Evolutionary conservation across 1,140 invertebrate species (phyloP).

Genomic region (Colletes latitarsis): DNA sequence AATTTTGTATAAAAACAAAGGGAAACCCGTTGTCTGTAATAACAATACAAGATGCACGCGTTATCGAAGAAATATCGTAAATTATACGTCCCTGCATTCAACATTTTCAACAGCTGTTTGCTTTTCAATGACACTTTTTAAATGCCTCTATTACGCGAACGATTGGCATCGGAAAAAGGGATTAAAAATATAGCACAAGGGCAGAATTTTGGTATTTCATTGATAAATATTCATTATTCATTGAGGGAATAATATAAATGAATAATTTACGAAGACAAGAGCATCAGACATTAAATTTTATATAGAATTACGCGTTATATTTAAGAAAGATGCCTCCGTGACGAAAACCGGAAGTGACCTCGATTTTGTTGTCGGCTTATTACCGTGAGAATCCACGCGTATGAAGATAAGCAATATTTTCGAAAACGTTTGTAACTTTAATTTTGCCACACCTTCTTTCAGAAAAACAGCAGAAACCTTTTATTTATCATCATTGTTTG

Average conservation of each 20-base stretch:
- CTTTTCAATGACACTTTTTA: too few relatives aligned
- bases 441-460: neutral
- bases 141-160: too few relatives aligned
- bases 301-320: neutral
- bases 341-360: conserved; percentile 51
- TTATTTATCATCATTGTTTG: neutral
- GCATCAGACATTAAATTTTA: neutral
- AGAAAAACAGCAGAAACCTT: too few relatives aligned
- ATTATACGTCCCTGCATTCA: too few relatives aligned
- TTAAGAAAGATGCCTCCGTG: neutral
- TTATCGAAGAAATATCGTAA: neutral
- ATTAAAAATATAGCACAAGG: neutral
- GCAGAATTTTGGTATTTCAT: neutral
- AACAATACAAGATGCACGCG: neutral
- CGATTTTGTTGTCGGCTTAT: conserved; percentile 36
- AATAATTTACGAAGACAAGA: neutral
- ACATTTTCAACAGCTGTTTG: neutral
- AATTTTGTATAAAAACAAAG: neutral
- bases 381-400: conserved; percentile 27
- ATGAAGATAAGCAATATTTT: neutral
- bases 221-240: neutral
- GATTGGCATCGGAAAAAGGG: neutral
- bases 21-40: neutral
- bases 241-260: neutral
- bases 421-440: neutral